Evolutionary conservation across 2,797 vertebrate genomes (phyloP).

Genomic region (Acrossocheilus wenchowensis): DNA sequence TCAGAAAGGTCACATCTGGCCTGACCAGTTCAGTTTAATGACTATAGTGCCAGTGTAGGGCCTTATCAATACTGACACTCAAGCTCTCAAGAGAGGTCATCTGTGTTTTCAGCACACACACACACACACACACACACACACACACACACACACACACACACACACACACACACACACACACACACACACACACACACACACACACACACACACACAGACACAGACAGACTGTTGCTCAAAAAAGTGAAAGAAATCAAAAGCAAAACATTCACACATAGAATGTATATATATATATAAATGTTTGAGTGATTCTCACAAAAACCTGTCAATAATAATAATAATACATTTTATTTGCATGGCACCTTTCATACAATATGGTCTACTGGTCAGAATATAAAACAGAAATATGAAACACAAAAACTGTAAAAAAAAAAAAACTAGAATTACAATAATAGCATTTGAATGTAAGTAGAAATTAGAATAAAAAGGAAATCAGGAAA

Average conservation of each 20-base stretch:
- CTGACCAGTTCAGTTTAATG: conserved; percentile 46
- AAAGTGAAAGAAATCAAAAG: not conserved
- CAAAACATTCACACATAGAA: not conserved
- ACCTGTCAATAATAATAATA: not conserved
- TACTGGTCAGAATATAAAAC: not conserved
- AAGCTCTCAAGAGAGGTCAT: conserved; percentile 20
- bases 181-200: not conserved
- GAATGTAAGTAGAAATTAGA: not conserved
- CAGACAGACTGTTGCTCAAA: not conserved
- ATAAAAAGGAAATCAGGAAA: not conserved
- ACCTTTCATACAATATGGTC: not conserved
- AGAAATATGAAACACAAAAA: no score
- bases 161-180: not conserved
- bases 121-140: not conserved
- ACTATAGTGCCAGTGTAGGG: conserved; percentile 29
- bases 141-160: not conserved
- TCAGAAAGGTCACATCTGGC: conserved; percentile 46
- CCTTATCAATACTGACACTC: conserved; percentile 54
- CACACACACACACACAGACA: not conserved
- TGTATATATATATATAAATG: not conserved
- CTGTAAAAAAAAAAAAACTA: not conserved
- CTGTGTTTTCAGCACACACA: conserved; percentile 13
- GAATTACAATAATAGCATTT: not conserved
- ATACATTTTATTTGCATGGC: not conserved
- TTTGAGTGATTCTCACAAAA: not conserved